A percentile compares a stretch with the other conserved stretches of the same genome.
Conservation (phyloP, 2,888 invertebrate genomes). For the Drosophila paramelanica region DNA sequence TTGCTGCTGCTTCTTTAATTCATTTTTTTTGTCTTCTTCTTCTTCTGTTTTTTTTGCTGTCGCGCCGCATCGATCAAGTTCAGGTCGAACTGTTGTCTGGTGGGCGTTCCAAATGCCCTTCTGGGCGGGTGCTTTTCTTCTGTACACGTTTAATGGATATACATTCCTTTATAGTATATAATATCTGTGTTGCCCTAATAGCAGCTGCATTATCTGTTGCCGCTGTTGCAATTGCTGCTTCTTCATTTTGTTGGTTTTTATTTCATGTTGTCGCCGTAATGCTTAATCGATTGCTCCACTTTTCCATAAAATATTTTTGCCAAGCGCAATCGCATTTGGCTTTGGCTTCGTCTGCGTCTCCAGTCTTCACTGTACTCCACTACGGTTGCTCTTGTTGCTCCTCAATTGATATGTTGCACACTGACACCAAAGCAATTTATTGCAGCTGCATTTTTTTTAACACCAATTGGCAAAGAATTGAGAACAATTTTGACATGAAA, state of each 20-base stretch:
- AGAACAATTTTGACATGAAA: too few species aligned
- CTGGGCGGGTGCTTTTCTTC: constrained; percentile 9
- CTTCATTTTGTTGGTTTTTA: constrained; percentile 12
- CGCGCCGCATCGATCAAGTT: constrained; percentile 30
- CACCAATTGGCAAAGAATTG: too few species aligned
- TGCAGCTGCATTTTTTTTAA: background rate
- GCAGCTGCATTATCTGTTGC: background rate
- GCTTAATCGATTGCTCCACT: constrained; percentile 82
- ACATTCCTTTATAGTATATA: too few species aligned
- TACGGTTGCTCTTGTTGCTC: constrained; percentile 55
- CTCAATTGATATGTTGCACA: constrained; percentile 37
- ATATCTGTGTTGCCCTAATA: background rate
- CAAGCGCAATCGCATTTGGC: constrained; percentile 78
- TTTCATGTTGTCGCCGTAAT: constrained; percentile 65
- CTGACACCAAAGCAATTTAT: constrained; percentile 13
- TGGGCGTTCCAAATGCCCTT: constrained; percentile 34
- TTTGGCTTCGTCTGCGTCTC: background rate
- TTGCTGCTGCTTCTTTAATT: background rate
- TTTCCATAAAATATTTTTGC: constrained; percentile 83
- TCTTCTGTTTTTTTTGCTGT: background rate
- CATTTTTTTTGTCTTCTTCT: too few species aligned
- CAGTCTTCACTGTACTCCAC: constrained; percentile 10
- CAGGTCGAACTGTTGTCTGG: constrained; percentile 2
- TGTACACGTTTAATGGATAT: background rate
- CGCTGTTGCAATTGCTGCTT: background rate